Base-by-base conservation (phyloP, 2,113 vertebrate genomes). In the Felis chaus region DNA sequence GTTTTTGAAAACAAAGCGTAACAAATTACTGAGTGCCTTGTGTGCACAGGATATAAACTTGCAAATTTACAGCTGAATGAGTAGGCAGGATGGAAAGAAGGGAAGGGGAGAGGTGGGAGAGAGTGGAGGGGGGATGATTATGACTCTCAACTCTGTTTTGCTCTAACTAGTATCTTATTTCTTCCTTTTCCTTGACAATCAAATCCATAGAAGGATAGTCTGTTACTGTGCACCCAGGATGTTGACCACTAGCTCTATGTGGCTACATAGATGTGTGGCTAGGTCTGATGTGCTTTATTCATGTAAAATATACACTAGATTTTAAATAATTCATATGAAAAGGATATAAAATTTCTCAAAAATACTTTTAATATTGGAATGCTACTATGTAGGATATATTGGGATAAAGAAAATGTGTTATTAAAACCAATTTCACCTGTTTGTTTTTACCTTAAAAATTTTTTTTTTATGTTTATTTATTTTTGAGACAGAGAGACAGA, bases 41-140 rank as follows among this genome's bases (percentile, higher is more conserved):
- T 50, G 19, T 86, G 7, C 19, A 15, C 45, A 50, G 41, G 63
- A 86, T 86, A 66, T n/a, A 68, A 86, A 50, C 15, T 6, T 65
- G 39, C 19, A 45, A 45, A 65, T 84, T 65, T 84, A 65, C 5
- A 33, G 39, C 36, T 31, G 16, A 84, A 45, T 65, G 61, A 65
- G 27, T 10, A 48, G 8, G 41, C 10, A 50, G 21, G 48, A 5
- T 12, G 18, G 31, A 16, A 65, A 14, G 63, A 18, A 85, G 29
- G 57, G 10, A 23, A 21, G 11, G 19, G 2, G 12, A 50, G 18
- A 48, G 16, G 15, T 14, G 41, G 25, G 41, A 29, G 68, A 21
- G 16, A 19, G 6, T 2, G 25, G 29, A 8, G 25, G 29, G 2
- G 6, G 4, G 8, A 48, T 1, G 48, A n/a, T 45, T 15, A 48